A percentile compares a stretch with the other conserved stretches of the same genome.
Evolutionary conservation across 2,113 vertebrate species (phyloP).

Genomic region (Mastomys natalensis): DNA sequence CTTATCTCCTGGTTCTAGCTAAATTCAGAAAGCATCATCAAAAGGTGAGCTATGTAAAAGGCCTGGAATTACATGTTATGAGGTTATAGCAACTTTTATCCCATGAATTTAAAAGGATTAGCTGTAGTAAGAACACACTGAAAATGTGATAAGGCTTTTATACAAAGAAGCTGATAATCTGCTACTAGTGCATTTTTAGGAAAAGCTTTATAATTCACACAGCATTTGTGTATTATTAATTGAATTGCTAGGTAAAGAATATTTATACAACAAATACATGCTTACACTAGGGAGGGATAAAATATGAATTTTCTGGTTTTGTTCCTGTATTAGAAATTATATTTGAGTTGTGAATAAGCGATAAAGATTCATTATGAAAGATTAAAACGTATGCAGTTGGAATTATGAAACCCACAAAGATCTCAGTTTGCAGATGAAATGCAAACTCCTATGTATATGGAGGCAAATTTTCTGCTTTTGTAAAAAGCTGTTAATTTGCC

Average conservation of each 20-base stretch:
- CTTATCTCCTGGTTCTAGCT: conserved; percentile 69
- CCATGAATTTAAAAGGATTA: conserved; percentile 62
- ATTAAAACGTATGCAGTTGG: conserved; percentile 67
- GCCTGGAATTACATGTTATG: conserved; percentile 79
- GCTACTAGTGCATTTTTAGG: conserved; percentile 40
- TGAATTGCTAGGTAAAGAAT: conserved; percentile 65
- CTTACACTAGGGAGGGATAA: background rate
- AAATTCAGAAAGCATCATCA: conserved; percentile 83
- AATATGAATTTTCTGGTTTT: conserved; percentile 64
- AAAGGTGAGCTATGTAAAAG: conserved; percentile 78
- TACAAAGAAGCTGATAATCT: conserved; percentile 51
- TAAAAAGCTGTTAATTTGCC: background rate
- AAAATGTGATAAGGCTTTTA: conserved; percentile 60
- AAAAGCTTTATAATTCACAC: conserved; percentile 55
- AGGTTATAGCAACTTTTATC: conserved; percentile 72
- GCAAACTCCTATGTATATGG: background rate
- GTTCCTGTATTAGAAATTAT: conserved; percentile 18
- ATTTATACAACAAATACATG: conserved; percentile 31
- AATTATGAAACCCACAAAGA: conserved; percentile 58
- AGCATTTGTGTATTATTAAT: conserved; percentile 67
- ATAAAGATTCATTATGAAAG: conserved; percentile 58
- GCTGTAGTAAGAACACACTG: conserved; percentile 31
- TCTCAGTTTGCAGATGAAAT: background rate
- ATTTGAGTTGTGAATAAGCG: conserved; percentile 57
- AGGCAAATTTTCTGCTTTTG: conserved; percentile 25